phyloP scores from a whole-genome alignment of 2,113 vertebrate species.

The Podarcis muralis region DNA sequence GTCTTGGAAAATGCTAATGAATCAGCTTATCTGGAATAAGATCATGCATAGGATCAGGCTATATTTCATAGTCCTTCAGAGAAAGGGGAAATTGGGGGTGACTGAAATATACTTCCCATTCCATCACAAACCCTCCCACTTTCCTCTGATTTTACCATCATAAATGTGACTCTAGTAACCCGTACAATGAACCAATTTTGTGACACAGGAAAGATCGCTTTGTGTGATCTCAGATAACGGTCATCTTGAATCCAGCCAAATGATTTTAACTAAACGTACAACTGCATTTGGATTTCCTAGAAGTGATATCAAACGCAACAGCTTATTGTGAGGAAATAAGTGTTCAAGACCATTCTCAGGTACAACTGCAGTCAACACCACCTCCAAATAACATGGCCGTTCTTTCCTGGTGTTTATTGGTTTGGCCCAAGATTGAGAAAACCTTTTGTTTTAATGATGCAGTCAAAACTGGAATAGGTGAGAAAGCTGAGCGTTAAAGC shows the following conservation, averaged over 20 bases:
- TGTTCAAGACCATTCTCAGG: background rate
- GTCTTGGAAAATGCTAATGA: background rate
- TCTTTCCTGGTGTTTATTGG: accelerated
- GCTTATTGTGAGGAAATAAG: background rate
- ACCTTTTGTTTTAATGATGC: background rate
- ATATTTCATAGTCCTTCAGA: background rate
- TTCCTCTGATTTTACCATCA: background rate
- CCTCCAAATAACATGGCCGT: background rate
- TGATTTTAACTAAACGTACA: background rate
- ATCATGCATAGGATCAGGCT: background rate
- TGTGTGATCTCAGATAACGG: background rate
- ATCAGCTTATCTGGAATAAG: background rate
- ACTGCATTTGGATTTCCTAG: background rate
- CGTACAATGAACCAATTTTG: background rate
- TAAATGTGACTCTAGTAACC: background rate
- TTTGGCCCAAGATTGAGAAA: background rate
- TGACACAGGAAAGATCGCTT: background rate
- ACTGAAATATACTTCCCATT: background rate
- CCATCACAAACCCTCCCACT: background rate
- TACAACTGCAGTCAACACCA: background rate
- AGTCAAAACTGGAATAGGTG: constrained; percentile 1
- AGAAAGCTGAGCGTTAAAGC: background rate
- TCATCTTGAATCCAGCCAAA: background rate
- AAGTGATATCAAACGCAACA: background rate
- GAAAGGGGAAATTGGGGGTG: background rate